Evolutionary conservation across 2,113 vertebrate genomes (phyloP), one percentile per base, ranked within the genome.

Genomic region (Silurus asotus): DNA sequence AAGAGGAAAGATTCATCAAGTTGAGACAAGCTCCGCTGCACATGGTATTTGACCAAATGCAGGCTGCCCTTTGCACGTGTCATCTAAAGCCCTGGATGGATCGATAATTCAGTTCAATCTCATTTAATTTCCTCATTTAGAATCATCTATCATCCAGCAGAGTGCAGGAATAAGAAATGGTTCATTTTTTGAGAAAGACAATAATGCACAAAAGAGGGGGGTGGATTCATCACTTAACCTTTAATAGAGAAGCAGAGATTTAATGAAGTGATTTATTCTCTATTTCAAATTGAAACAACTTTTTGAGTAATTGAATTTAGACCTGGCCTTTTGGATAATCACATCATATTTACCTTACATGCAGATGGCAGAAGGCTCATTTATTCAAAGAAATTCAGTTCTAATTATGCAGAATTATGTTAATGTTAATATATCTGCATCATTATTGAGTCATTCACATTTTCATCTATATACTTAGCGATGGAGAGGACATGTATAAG

Each of bases 61-160:
- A 28, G 51, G 53, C 77, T 88, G 85, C 62, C 80, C 83, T 88
- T 90, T 88, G 69, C 75, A 56, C 48, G 48, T 67, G 82, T 89
- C 77, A 67, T 84, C 70, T 48, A 56, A 17, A 84, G 78, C 49
- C 11, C 74, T 69, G 53, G 37, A n/a, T 62, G 62, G 72, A 82
- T 80, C 77, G 45, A 83, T 90, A 84, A 70, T 45, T 83, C 20
- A 64, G n/a, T 70, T 83, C 51, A 55, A 49, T 76, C 75, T 87
- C 65, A 83, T 87, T 85, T 84, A 80, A 61, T 20, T 58, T 79
- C 37, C 69, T 48, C 25, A 77, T 67, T 82, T 76, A 58, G 49
- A 11, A 70, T 56, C n/a, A 86, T 84, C 69, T 78, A 81, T 83
- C 81, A 74, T 86, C 58, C 51, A 56, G 58, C 61, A 48, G 14